phyloP scores from a whole-genome alignment of 2,888 invertebrate species.

The Metellina segmentata region DNA sequence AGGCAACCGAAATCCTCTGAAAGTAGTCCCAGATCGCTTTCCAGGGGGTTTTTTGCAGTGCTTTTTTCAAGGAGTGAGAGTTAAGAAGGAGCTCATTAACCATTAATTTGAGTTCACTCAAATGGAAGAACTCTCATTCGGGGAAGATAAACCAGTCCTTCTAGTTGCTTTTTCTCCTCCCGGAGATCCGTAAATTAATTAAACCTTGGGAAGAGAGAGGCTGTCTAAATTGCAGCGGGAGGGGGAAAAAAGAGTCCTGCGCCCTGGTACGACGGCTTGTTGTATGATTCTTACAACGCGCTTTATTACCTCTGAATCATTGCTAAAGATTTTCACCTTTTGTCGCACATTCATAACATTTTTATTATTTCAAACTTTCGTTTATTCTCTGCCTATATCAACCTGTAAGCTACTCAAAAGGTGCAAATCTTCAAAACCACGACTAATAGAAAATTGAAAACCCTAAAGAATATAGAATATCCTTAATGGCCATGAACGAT shows the following conservation, averaged over 20 bases:
- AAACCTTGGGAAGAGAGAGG: background rate
- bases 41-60: background rate
- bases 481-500: too few species aligned
- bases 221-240: background rate
- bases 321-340: too few species aligned
- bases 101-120: constrained; percentile 28
- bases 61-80: background rate
- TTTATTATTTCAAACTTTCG: too few species aligned
- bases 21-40: background rate
- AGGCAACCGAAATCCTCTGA: background rate
- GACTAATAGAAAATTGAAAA: too few species aligned
- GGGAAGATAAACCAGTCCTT: background rate
- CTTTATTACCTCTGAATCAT: too few species aligned
- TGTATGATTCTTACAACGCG: too few species aligned
- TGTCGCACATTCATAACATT: too few species aligned
- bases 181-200: constrained; percentile 7
- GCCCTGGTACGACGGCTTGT: too few species aligned
- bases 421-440: too few species aligned
- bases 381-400: too few species aligned
- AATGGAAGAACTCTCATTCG: background rate
- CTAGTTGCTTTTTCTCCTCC: background rate
- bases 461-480: too few species aligned
- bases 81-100: constrained; percentile 21
- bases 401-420: too few species aligned
- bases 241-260: background rate